Evolutionary conservation across 1,140 invertebrate genomes (phyloP).

Genomic region (Drosophila melanica): DNA sequence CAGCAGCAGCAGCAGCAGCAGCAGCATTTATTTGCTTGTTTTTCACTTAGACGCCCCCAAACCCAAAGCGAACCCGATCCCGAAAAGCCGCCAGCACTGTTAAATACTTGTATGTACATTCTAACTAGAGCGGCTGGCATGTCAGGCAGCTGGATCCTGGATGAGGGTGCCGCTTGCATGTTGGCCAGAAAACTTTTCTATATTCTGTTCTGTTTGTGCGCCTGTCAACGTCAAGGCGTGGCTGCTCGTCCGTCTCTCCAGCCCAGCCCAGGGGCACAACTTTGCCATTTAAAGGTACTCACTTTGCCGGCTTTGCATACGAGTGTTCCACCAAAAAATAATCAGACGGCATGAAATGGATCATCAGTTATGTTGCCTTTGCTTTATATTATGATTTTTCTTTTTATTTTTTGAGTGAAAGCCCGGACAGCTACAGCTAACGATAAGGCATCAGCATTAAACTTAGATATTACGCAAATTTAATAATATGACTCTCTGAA

Average conservation of each 20-base stretch:
- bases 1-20: slow-evolving; percentile 42
- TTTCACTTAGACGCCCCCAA: slow-evolving; percentile 36
- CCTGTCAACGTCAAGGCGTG: slow-evolving; percentile 72
- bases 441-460: no score
- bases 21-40: slow-evolving; percentile 61
- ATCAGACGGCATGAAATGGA: neutral
- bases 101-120: slow-evolving; percentile 66
- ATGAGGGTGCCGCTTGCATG: slow-evolving; percentile 64
- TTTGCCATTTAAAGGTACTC: slow-evolving; percentile 13
- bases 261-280: neutral
- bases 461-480: no score
- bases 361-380: neutral
- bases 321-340: neutral
- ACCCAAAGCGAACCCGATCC: slow-evolving; percentile 16
- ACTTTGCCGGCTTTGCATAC: neutral
- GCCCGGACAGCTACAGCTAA: no score
- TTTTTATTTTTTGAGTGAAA: no score
- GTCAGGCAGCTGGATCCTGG: slow-evolving; percentile 66
- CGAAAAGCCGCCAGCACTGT: slow-evolving; percentile 37
- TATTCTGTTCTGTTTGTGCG: slow-evolving; percentile 1
- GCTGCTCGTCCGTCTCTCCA: slow-evolving; percentile 17
- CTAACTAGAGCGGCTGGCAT: slow-evolving; percentile 35
- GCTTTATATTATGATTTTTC: no score
- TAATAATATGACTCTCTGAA: no score
- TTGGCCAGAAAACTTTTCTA: slow-evolving; percentile 61